These are phyloP conservation scores for Trichonephila inaurata DNA, from an alignment of 1,140 invertebrate genomes.

Conservation along the genomic window DNA sequence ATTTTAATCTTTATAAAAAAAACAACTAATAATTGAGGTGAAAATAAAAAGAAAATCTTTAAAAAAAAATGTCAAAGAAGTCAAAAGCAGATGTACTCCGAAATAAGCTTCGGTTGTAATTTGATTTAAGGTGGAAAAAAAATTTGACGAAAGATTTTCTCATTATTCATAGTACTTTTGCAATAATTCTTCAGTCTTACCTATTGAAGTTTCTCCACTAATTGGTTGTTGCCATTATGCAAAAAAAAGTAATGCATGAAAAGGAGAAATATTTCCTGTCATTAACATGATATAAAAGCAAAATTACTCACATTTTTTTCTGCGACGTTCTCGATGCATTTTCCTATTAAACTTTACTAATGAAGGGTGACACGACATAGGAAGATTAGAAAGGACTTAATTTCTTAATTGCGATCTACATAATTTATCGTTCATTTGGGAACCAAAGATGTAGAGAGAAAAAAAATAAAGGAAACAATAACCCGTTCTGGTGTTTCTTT, in stretches of 20 bases:
- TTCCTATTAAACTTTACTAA: constrained; percentile 56
- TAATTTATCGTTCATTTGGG: constrained; percentile 52
- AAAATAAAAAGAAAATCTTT: not conserved
- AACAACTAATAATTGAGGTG: not conserved
- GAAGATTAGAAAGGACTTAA: constrained; percentile 55
- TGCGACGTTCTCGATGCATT: not conserved
- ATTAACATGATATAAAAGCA: constrained; percentile 64
- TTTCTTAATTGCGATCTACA: constrained; percentile 67
- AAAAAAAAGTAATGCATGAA: constrained; percentile 45
- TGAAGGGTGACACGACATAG: constrained; percentile 50
- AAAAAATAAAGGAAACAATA: constrained; percentile 31
- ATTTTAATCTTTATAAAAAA: not conserved
- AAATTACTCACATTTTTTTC: constrained; percentile 53
- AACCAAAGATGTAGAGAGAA: not conserved
- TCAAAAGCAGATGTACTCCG: constrained; percentile 14
- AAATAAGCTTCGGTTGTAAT: constrained; percentile 23
- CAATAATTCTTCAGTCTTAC: not conserved
- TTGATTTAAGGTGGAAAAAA: not conserved
- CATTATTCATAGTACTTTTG: not conserved
- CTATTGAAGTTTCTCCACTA: constrained; percentile 35
- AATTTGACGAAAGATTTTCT: not conserved
- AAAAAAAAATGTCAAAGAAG: not conserved
- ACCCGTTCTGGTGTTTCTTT: constrained; percentile 50
- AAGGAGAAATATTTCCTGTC: constrained; percentile 57
- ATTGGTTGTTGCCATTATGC: constrained; percentile 46